phyloP scores from a whole-genome alignment of 1,140 invertebrate genomes.

The Drosophila leontia region DNA sequence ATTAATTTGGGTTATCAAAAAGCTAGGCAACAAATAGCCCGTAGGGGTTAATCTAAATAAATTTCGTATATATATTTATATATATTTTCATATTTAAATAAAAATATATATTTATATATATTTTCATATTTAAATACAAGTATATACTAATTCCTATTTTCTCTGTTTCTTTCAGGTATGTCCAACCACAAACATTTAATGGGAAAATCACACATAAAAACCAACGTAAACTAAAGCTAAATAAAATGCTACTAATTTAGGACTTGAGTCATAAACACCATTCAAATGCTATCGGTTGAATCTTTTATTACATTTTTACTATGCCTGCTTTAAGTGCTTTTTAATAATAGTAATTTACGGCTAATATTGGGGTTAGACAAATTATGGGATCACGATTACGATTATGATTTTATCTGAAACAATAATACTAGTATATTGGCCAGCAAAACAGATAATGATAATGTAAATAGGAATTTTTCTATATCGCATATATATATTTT shows the following conservation, averaged over 20 bases:
- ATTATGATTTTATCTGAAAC: constrained; percentile 9
- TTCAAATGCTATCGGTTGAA: constrained; percentile 34
- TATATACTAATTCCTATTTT: constrained; percentile 8
- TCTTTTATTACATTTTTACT: constrained; percentile 9
- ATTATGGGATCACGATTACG: not conserved
- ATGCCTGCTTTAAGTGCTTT: constrained; percentile 36
- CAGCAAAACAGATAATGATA: not conserved
- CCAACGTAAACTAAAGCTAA: not conserved
- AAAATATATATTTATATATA: not conserved
- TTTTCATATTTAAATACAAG: not conserved
- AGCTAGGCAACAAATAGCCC: not conserved
- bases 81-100: not conserved
- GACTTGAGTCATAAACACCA: constrained; percentile 7
- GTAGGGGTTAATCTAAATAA: not conserved
- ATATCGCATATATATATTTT: not conserved
- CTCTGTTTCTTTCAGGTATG: constrained; percentile 59
- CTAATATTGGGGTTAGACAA: not conserved
- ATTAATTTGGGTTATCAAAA: constrained; percentile 8
- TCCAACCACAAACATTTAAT: constrained; percentile 12
- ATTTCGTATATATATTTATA: not conserved
- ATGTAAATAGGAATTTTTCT: not conserved
- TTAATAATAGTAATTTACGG: constrained; percentile 32
- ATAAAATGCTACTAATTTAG: constrained; percentile 6
- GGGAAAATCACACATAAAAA: constrained; percentile 25
- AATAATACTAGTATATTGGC: constrained; percentile 7